Evolutionary conservation across 2,113 vertebrate species (phyloP).

Genomic region (Dunckerocampus dactyliophorus): DNA sequence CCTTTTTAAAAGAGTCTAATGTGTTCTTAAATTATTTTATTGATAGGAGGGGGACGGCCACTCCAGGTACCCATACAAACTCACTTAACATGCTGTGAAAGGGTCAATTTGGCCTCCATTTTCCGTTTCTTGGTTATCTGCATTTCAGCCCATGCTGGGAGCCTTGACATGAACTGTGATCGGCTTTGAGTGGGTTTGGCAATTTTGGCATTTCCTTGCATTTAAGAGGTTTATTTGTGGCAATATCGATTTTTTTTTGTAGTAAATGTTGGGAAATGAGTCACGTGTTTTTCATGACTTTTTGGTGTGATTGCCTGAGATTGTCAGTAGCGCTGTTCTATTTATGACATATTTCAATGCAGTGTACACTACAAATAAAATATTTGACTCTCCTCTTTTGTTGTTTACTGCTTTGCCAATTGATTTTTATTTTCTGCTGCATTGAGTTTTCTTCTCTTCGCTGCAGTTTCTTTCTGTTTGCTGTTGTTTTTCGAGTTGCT

Average conservation of each 20-base stretch:
- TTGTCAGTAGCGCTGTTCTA: not conserved
- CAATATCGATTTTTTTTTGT: slow-evolving; percentile 72
- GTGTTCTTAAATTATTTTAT: slow-evolving; percentile 98
- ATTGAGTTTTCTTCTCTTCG: not conserved
- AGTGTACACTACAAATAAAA: too few species aligned
- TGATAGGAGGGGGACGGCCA: slow-evolving; percentile 87
- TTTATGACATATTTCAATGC: not conserved
- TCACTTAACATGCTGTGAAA: slow-evolving; percentile 89
- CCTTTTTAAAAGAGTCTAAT: slow-evolving; percentile 95
- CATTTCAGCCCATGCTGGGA: slow-evolving; percentile 83
- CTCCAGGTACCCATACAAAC: slow-evolving; percentile 94
- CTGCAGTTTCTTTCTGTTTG: too few species aligned
- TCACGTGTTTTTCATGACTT: not conserved
- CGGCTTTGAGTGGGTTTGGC: slow-evolving; percentile 71
- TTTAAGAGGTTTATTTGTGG: slow-evolving; percentile 72
- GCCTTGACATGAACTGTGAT: slow-evolving; percentile 65
- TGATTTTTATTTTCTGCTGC: not conserved
- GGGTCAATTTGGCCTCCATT: slow-evolving; percentile 98
- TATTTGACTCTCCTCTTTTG: too few species aligned
- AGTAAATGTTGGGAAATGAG: slow-evolving; percentile 6
- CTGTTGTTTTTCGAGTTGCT: too few species aligned
- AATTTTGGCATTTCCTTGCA: slow-evolving; percentile 76
- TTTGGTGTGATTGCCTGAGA: too few species aligned
- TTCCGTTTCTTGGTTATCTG: slow-evolving; percentile 90
- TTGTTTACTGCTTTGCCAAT: not conserved